A percentile compares a stretch with the other conserved stretches of the same genome.
phyloP scores from a whole-genome alignment of 35 echinoderm and acorn worm species.

The Holothuria glaberrima region DNA sequence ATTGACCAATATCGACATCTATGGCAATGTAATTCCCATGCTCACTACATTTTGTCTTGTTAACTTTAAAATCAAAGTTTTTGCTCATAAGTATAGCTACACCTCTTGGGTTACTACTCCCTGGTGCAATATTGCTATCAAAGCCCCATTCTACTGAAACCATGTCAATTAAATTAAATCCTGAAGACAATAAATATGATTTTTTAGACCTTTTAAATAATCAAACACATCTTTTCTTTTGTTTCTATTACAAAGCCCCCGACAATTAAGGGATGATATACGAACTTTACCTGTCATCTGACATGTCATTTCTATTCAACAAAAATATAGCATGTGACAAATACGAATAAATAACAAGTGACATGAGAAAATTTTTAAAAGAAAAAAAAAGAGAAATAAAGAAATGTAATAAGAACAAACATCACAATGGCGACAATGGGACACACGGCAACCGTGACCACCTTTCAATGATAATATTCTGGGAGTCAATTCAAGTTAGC shows the following conservation, averaged over 20 bases:
- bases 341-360: background rate
- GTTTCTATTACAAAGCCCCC: background rate
- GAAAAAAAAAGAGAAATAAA: background rate
- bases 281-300: background rate
- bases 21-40: background rate
- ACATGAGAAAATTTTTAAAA: background rate
- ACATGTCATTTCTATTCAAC: background rate
- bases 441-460: background rate
- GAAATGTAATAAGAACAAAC: background rate
- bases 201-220: slow-evolving; percentile 8
- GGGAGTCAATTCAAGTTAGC: background rate
- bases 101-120: background rate
- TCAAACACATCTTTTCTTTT: background rate
- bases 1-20: background rate
- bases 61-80: background rate
- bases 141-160: background rate
- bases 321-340: background rate
- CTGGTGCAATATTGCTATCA: background rate
- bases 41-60: background rate
- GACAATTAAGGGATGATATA: no score
- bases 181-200: background rate
- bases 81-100: background rate
- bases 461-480: background rate
- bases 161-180: background rate
- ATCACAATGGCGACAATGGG: background rate